Evolutionary conservation across 2,888 invertebrate genomes (phyloP), one percentile per base, ranked within the genome.

Genomic region (Drosophila pseudotakahashii): DNA sequence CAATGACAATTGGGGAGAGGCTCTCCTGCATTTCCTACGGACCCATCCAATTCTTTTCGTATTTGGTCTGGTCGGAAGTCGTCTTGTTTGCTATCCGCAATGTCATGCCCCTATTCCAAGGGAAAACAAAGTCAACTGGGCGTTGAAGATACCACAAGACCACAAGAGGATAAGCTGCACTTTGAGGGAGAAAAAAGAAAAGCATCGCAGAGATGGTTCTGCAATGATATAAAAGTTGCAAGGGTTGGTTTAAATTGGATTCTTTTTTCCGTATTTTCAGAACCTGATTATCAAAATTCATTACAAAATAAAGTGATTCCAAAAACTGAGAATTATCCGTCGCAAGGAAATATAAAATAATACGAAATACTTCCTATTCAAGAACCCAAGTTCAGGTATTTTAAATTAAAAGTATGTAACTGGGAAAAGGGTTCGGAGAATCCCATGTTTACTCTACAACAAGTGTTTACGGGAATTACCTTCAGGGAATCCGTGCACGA

Each of bases 61-160:
- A 39, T 30, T 44, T 48, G 32, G 48, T 34, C 11, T 34, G 48
- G 44, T 61, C 44, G 36, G 26, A 16, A 60, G 16, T 30, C 30
- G 30, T 19, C 48, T 19, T 48, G 58, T 50, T 59, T 41, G 51
- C 34, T 59, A 59, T 61, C 61, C 37, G 55, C 55, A 32, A 45
- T 55, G 55, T 55, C 55, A 45, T 55, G 23, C 66, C 66, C 64
- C 62, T 36, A 61, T 62, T 63, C 48, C 23, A n/a, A 41, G 16
- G 10, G 37, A 61, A 23, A 63, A 63, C 48, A 61, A 61, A 62
- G 62, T 36, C 62, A 26, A 39, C 58, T 16, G 34, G 26, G 41
- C 61, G 62, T 26, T 32, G 62, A 26, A 16, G 62, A 42, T 41
- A 16, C 26, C 34, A 34, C 34, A 34, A 34, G 47, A 34, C 41